phyloP scores from a whole-genome alignment of 2,888 invertebrate species.

The Orthosia cruda region DNA sequence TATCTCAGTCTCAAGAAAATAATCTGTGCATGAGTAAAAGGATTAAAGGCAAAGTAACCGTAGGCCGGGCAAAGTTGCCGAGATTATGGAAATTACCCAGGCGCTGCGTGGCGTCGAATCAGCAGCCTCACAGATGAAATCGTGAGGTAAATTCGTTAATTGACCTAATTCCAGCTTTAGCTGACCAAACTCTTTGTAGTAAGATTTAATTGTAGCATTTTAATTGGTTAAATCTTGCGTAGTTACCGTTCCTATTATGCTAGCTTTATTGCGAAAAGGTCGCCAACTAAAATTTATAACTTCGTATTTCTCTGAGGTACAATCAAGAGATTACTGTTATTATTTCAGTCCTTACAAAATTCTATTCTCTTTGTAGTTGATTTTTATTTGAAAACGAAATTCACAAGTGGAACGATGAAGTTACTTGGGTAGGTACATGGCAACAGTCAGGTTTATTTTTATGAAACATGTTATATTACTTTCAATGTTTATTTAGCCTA shows the following conservation, averaged over 20 bases:
- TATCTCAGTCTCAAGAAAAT: constrained; percentile 38
- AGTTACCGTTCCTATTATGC: constrained; percentile 37
- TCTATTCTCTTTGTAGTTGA: neutral
- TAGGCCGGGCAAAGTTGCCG: constrained; percentile 58
- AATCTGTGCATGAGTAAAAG: constrained; percentile 61
- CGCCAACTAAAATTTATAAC: constrained; percentile 35
- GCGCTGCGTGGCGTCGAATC: constrained; percentile 51
- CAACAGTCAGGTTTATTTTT: neutral
- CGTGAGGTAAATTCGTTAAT: constrained; percentile 62
- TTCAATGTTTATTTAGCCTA: constrained; percentile 23
- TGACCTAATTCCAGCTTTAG: constrained; percentile 63
- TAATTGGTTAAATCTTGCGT: constrained; percentile 52
- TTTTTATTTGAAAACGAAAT: neutral
- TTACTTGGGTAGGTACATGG: neutral
- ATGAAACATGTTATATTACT: constrained; percentile 8
- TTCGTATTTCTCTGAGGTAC: constrained; percentile 20
- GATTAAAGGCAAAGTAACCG: constrained; percentile 59
- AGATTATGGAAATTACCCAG: constrained; percentile 71
- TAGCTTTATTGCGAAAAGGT: constrained; percentile 22
- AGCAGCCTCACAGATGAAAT: constrained; percentile 54
- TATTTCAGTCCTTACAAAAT: neutral
- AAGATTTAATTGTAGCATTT: constrained; percentile 57
- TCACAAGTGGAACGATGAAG: neutral
- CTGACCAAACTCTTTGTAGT: constrained; percentile 67
- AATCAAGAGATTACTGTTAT: constrained; percentile 22